A percentile compares a stretch with the other conserved stretches of the same genome.
Conservation (phyloP, 2,888 invertebrate genomes). For the Synanthedon andrenaeformis region DNA sequence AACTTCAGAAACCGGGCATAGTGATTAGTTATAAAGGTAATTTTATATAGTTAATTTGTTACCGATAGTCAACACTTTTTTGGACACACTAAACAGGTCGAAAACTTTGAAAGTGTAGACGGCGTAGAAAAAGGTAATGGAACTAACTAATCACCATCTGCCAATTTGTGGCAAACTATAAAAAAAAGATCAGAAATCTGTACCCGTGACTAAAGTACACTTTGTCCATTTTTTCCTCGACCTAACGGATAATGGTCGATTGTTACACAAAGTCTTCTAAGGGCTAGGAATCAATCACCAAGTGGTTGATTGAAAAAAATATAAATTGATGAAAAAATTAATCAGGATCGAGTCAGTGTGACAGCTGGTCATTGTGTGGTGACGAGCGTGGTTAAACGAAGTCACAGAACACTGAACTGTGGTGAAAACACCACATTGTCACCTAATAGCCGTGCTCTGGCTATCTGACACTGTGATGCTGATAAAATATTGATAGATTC, state of each 20-base stretch:
- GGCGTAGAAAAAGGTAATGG: slow-evolving; percentile 7
- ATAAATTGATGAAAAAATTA: slow-evolving; percentile 50
- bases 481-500: slow-evolving; percentile 18
- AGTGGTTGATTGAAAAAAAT: slow-evolving; percentile 32
- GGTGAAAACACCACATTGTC: slow-evolving; percentile 50
- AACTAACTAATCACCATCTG: background rate
- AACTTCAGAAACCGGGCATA: too few relatives aligned
- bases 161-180: background rate
- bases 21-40: too few relatives aligned
- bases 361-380: slow-evolving; percentile 48
- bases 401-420: slow-evolving; percentile 48
- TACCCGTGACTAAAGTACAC: slow-evolving; percentile 13
- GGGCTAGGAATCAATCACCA: slow-evolving; percentile 44
- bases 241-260: slow-evolving; percentile 20
- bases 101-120: background rate
- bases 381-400: slow-evolving; percentile 55
- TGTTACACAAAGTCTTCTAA: slow-evolving; percentile 29
- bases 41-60: too few relatives aligned
- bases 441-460: slow-evolving; percentile 36
- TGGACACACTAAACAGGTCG: too few relatives aligned
- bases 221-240: slow-evolving; percentile 21
- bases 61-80: too few relatives aligned
- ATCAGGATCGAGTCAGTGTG: slow-evolving; percentile 57
- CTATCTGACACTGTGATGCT: slow-evolving; percentile 18
- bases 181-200: slow-evolving; percentile 1